Percentiles rank a stretch among this genome's conserved stretches.
Conservation (phyloP, 2,797 vertebrate genomes). For the Girardinus metallicus region DNA sequence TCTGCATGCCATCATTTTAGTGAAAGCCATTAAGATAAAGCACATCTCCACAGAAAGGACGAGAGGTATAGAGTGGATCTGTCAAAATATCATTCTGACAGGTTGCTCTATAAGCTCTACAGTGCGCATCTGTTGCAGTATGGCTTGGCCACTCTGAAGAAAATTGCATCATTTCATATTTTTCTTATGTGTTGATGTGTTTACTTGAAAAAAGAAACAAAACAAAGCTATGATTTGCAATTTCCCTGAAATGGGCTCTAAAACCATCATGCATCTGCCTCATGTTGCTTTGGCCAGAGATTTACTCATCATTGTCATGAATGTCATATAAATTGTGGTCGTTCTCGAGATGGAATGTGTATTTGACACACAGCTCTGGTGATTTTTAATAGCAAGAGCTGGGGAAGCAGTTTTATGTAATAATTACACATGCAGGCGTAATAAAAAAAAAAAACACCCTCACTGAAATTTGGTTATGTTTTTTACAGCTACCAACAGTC, state of each 20-base stretch:
- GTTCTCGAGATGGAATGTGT: neutral
- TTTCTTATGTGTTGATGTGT: neutral
- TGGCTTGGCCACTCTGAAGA: neutral
- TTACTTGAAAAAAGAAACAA: neutral
- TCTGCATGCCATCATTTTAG: neutral
- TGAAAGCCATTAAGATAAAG: constrained; percentile 5
- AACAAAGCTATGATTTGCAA: neutral
- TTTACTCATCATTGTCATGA: neutral
- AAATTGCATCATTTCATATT: neutral
- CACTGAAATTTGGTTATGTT: neutral
- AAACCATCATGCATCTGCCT: neutral
- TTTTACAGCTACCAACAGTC: neutral
- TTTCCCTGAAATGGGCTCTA: neutral
- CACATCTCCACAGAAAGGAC: neutral
- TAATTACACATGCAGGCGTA: neutral
- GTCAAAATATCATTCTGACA: neutral
- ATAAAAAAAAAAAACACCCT: neutral
- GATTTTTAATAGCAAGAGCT: neutral
- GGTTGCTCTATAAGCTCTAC: neutral
- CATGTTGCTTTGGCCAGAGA: neutral
- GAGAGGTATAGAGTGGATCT: neutral
- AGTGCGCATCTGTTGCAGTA: neutral
- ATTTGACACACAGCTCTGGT: neutral
- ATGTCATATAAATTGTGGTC: neutral
- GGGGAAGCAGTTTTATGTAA: neutral